Evolutionary conservation across 2,113 vertebrate species (phyloP).

Genomic region (Setophaga coronata): DNA sequence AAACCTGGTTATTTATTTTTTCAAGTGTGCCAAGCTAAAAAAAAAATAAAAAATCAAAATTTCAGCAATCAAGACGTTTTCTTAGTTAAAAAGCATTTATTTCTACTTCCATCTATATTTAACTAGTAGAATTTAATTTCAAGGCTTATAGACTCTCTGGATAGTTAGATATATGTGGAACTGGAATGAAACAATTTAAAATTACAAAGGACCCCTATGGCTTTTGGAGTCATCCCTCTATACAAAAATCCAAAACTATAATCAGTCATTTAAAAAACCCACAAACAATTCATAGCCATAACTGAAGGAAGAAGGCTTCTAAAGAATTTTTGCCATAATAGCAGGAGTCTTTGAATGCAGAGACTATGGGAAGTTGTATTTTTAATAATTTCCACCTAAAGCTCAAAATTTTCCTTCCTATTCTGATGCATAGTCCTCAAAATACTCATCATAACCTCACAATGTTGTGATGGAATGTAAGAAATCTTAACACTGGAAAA

Average conservation of each 20-base stretch:
- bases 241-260: not conserved
- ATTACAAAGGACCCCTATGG: not conserved
- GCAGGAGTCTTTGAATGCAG: not conserved
- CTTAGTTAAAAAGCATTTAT: not conserved
- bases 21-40: not conserved
- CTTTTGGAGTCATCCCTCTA: not conserved
- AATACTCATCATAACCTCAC: not conserved
- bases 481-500: not conserved
- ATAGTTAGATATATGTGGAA: not conserved
- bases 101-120: not conserved
- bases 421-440: not conserved
- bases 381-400: not conserved
- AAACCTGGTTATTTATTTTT: not conserved
- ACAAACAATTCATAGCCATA: fast-evolving
- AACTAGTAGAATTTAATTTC: not conserved
- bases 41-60: not conserved
- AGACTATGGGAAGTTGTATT: not conserved
- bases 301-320: not conserved
- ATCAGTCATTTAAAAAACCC: not conserved
- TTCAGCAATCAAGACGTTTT: not conserved
- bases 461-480: not conserved
- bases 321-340: not conserved
- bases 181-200: not conserved
- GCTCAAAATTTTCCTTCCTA: not conserved
- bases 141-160: not conserved